Conservation (phyloP, 2,113 vertebrate species). For the Parus major region DNA sequence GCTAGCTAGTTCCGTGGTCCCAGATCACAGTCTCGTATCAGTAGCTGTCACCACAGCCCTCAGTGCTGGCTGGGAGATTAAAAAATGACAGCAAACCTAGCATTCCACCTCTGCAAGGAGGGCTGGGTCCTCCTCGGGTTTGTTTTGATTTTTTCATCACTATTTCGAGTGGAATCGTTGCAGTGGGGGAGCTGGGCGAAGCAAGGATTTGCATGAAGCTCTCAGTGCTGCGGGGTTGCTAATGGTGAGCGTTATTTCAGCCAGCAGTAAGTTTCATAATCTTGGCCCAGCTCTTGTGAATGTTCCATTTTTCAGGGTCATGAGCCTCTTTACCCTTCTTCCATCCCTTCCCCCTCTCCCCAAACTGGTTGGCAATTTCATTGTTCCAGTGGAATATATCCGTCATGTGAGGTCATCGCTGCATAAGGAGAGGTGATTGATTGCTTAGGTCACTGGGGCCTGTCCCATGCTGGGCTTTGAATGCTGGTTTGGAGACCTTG, state of each 20-base stretch:
- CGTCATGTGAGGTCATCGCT: constrained; percentile 55
- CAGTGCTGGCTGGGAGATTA: not conserved
- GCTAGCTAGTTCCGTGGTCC: not conserved
- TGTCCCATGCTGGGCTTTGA: constrained; percentile 54
- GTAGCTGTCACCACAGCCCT: not conserved
- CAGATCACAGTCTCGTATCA: not conserved
- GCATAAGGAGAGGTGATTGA: constrained; percentile 64
- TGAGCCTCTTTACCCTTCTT: constrained; percentile 13
- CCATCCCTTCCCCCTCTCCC: constrained; percentile 27
- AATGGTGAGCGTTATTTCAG: constrained; percentile 35
- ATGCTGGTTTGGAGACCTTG: constrained; percentile 38
- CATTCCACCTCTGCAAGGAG: not conserved
- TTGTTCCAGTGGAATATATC: constrained; percentile 63
- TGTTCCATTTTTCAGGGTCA: constrained; percentile 34
- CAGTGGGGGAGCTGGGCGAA: not conserved
- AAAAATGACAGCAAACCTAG: constrained; percentile 7
- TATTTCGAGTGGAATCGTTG: not conserved
- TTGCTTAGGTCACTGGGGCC: constrained; percentile 53
- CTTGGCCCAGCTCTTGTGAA: constrained; percentile 47
- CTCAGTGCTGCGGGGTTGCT: constrained; percentile 32
- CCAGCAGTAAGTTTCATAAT: constrained; percentile 48
- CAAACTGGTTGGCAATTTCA: constrained; percentile 50
- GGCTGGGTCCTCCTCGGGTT: not conserved
- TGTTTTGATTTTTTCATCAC: constrained; percentile 39
- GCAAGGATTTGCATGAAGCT: constrained; percentile 56